These are phyloP conservation scores for Alligator mississippiensis DNA, from an alignment of 2,113 vertebrate species.

Conservation along the genomic window DNA sequence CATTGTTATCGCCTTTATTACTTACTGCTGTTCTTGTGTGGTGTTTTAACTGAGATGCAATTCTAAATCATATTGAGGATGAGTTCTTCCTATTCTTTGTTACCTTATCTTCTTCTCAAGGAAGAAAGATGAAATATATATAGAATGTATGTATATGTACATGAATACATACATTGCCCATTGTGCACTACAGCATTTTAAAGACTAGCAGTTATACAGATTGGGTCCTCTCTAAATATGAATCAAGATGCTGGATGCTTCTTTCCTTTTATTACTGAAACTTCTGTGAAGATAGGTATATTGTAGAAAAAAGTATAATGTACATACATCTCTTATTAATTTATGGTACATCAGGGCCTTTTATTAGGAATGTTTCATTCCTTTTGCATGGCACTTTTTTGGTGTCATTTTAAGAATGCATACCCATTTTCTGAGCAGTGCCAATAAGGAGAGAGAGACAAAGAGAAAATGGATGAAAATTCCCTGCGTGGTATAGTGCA, in stretches of 20 bases:
- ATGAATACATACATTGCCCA: not conserved
- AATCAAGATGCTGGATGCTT: fast-evolving
- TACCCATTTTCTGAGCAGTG: not conserved
- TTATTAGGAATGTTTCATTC: not conserved
- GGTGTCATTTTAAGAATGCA: not conserved
- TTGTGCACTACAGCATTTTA: not conserved
- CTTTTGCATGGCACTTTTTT: not conserved
- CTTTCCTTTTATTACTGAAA: not conserved
- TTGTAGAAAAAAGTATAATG: not conserved
- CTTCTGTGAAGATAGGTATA: not conserved
- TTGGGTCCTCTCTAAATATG: not conserved
- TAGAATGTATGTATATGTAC: not conserved
- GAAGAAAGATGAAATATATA: not conserved
- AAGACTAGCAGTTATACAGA: not conserved
- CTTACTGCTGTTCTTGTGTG: not conserved
- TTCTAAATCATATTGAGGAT: not conserved
- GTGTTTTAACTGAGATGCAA: not conserved
- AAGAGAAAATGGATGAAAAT: not conserved
- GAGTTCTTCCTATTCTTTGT: not conserved
- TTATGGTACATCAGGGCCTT: not conserved
- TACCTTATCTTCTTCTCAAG: not conserved
- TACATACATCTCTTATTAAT: not conserved
- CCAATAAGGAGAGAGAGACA: not conserved
- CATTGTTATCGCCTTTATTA: not conserved
- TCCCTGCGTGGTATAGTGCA: not conserved